Conservation (phyloP, 2,113 vertebrate genomes). For the Psilopsiagon aymara region DNA sequence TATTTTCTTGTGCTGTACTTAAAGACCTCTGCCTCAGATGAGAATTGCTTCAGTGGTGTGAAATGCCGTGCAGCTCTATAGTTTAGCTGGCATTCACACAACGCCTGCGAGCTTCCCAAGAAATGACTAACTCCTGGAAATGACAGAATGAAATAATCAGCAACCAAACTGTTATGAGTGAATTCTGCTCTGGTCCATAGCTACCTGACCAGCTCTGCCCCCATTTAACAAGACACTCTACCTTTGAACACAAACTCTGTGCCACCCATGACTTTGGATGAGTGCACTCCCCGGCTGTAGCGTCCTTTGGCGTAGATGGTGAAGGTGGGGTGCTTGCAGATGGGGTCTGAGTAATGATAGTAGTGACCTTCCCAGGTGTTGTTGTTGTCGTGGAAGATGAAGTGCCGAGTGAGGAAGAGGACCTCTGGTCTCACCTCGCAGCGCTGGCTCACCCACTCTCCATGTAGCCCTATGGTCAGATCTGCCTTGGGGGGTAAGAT, state of each 20-base stretch:
- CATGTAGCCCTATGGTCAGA: constrained; percentile 86
- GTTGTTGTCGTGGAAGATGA: constrained; percentile 94
- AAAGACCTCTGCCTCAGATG: background rate
- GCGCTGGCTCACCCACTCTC: constrained; percentile 96
- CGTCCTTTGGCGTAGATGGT: constrained; percentile 93
- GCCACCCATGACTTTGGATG: constrained; percentile 87
- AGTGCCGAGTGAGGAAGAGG: constrained; percentile 95
- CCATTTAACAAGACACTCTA: constrained; percentile 33
- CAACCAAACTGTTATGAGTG: fast-evolving
- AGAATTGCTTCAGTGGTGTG: background rate
- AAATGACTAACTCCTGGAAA: background rate
- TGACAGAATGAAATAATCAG: background rate
- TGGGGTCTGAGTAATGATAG: constrained; percentile 95
- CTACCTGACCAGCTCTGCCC: fast-evolving
- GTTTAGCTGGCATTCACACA: background rate
- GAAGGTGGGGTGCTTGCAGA: constrained; percentile 96
- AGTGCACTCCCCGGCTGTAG: constrained; percentile 90
- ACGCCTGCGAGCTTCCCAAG: background rate
- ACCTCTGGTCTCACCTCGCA: constrained; percentile 95
- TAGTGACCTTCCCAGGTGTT: constrained; percentile 98
- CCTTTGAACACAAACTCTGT: constrained; percentile 97
- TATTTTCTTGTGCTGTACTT: background rate
- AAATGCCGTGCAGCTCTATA: background rate
- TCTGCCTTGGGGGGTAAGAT: constrained; percentile 87
- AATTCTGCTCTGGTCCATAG: background rate